Evolutionary conservation across 2,888 invertebrate species (phyloP), one percentile per base, ranked within the genome.

Genomic region (Penaeus monodon): DNA sequence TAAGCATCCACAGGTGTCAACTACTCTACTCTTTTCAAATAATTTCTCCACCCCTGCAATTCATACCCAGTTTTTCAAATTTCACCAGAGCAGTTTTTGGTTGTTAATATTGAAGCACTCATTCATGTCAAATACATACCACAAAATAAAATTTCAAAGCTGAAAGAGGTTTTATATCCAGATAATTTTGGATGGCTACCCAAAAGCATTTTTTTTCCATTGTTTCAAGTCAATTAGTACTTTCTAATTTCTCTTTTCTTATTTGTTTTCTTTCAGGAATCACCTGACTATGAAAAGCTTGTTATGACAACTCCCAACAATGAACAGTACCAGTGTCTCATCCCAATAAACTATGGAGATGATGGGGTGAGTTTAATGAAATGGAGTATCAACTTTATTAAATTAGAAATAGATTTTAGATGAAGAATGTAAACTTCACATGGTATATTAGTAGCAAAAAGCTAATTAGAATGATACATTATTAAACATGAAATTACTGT

Each of bases 251-350:
- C 3, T 38, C 8, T 7, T 27, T 38, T 22, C n/a, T 24, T 24
- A 38, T 7, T 49, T 29, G 44, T 64, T 74, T 57, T 77, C 24
- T 77, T 63, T 27, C 89, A 90, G 90, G 84, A 88, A 14, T 86
- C 88, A 8, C 90, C 88, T 20, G 90, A 91, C 86, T 89, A 90
- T 88, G 95, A 96, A 91, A 92, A 94, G 22, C 92, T 97, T 84
- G 93, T 94, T 90, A 94, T 97, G 82, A 95, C 94, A 83, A 96
- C 97, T 24, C 94, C 95, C 27, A 95, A 96, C 89, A 95, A 96
- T 91, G 98, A 98, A 92, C 94, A 95, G 90, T 98, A 97, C 92
- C 94, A 95, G 87, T 98, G 98, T 92, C 93, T 94, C 20, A 93
- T 98, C 91, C 98, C 98, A 22, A 94, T 95, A 88, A 93, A 95